phyloP scores from a whole-genome alignment of 2,888 invertebrate genomes.

The Drosophila macrospina region DNA sequence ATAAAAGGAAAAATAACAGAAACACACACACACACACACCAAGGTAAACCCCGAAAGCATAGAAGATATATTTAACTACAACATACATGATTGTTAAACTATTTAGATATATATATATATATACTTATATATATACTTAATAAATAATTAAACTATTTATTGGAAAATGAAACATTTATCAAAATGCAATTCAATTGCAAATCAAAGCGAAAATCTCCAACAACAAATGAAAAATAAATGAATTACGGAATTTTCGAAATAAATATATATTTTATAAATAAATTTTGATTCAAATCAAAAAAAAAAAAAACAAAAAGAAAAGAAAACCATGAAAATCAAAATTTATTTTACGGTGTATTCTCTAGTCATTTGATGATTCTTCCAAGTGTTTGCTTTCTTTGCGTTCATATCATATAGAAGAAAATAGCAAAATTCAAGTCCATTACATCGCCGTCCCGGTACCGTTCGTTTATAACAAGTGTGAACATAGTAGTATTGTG shows the following conservation, averaged over 20 bases:
- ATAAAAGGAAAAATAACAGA: slow-evolving; percentile 6
- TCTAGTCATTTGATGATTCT: slow-evolving; percentile 39
- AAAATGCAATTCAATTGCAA: slow-evolving; percentile 48
- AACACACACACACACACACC: slow-evolving; percentile 8
- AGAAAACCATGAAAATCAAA: slow-evolving; percentile 5
- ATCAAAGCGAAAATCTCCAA: slow-evolving; percentile 27
- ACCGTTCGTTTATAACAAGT: slow-evolving; percentile 9
- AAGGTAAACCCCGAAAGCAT: slow-evolving; percentile 24
- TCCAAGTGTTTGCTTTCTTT: slow-evolving; percentile 40
- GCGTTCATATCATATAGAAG: slow-evolving; percentile 7
- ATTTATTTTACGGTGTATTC: slow-evolving; percentile 21
- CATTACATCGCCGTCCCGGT: slow-evolving; percentile 74
- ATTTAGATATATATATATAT: slow-evolving; percentile 25
- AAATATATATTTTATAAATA: slow-evolving; percentile 24
- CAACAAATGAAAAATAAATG: slow-evolving; percentile 6
- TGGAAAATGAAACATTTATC: slow-evolving; percentile 28
- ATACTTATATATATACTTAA: slow-evolving; percentile 14
- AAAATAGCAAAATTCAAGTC: slow-evolving; percentile 43
- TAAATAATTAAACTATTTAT: slow-evolving; percentile 32
- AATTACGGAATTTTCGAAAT: slow-evolving; percentile 16
- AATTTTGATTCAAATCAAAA: slow-evolving; percentile 16
- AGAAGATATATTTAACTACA: slow-evolving; percentile 46
- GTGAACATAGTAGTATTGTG: slow-evolving; percentile 12
- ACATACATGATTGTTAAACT: slow-evolving; percentile 43
- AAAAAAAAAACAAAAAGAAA: background rate